Evolutionary conservation across 1,140 invertebrate genomes (phyloP).

Genomic region (Euschistus heros): DNA sequence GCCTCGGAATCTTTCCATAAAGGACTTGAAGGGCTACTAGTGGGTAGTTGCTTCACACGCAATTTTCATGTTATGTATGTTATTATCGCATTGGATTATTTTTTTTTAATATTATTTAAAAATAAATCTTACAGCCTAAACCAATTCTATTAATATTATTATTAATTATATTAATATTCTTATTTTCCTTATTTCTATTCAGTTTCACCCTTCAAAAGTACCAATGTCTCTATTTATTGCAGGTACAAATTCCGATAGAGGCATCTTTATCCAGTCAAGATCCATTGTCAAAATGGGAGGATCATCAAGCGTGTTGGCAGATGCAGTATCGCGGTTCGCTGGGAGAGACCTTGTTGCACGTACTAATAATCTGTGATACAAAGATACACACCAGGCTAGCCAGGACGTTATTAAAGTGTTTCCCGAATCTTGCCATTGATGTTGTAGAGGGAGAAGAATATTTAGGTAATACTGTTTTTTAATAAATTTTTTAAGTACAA

Average conservation of each 20-base stretch:
- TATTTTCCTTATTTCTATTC: too few relatives aligned
- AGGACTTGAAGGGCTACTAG: too few relatives aligned
- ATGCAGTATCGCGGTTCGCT: conserved; percentile 90
- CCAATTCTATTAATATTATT: too few relatives aligned
- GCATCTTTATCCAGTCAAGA: conserved; percentile 67
- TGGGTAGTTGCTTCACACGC: too few relatives aligned
- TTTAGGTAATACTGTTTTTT: conserved; percentile 51
- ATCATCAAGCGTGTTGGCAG: conserved; percentile 93
- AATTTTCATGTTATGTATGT: too few relatives aligned
- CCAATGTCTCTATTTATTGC: conserved; percentile 19
- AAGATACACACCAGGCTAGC: conserved; percentile 75
- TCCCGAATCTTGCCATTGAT: conserved; percentile 82
- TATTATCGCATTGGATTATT: too few relatives aligned
- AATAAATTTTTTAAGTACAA: not conserved
- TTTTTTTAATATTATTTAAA: too few relatives aligned
- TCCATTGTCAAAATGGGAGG: conserved; percentile 71
- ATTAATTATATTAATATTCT: too few relatives aligned
- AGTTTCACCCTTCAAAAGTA: too few relatives aligned
- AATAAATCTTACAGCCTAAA: too few relatives aligned
- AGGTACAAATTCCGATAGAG: conserved; percentile 72
- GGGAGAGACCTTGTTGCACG: conserved; percentile 87
- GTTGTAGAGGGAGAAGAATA: conserved; percentile 97
- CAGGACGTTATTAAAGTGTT: conserved; percentile 78
- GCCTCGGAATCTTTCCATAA: too few relatives aligned
- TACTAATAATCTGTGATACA: conserved; percentile 90